Evolutionary conservation across 2,113 vertebrate species (phyloP).

Genomic region (Piaya cayana): DNA sequence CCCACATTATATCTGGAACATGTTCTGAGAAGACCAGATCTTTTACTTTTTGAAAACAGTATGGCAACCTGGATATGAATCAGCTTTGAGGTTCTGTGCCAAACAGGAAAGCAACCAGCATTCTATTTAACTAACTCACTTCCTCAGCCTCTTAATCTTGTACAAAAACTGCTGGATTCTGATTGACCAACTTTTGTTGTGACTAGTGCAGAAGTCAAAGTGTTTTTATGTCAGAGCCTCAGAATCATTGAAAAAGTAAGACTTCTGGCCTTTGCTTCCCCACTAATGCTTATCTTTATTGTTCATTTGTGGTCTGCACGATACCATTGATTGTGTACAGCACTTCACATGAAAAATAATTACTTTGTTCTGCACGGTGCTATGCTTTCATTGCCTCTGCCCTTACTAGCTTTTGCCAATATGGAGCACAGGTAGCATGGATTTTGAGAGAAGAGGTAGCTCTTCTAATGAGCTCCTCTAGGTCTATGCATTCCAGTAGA

Average conservation of each 20-base stretch:
- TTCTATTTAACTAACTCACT: slow-evolving; percentile 50
- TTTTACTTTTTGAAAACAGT: slow-evolving; percentile 16
- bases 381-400: neutral
- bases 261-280: neutral
- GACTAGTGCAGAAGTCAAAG: neutral
- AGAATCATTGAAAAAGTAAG: neutral
- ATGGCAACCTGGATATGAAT: slow-evolving; percentile 39
- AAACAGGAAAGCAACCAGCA: slow-evolving; percentile 44
- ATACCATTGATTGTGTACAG: neutral
- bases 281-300: slow-evolving; percentile 19
- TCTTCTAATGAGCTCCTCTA: neutral
- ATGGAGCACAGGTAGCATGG: neutral
- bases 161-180: neutral
- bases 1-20: neutral
- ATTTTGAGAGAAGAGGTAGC: neutral
- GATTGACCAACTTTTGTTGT: neutral
- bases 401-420: neutral
- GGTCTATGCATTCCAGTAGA: neutral
- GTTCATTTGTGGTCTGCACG: neutral
- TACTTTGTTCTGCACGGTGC: neutral
- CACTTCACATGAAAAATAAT: neutral
- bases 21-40: neutral
- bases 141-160: slow-evolving; percentile 38
- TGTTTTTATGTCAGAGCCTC: neutral
- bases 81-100: slow-evolving; percentile 38